These are phyloP conservation scores for Synanthedon andrenaeformis DNA, from an alignment of 2,888 invertebrate species.

Conservation along the genomic window DNA sequence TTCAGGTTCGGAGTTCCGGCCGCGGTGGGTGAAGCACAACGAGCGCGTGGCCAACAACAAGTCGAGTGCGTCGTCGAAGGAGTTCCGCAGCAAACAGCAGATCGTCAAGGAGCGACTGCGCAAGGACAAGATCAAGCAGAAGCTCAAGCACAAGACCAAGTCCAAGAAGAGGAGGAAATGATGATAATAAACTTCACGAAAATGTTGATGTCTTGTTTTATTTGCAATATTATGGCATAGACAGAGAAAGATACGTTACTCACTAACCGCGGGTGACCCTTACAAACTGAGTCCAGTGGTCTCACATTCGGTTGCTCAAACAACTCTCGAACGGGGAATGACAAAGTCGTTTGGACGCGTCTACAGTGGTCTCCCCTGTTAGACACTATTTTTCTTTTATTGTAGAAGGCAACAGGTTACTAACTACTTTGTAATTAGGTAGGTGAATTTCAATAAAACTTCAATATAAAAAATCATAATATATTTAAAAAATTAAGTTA, in stretches of 20 bases:
- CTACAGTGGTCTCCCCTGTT: too few relatives aligned
- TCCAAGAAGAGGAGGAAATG: conserved; percentile 39
- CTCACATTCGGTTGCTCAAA: too few relatives aligned
- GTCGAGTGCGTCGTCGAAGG: conserved; percentile 60
- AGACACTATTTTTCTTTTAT: too few relatives aligned
- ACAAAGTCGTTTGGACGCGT: too few relatives aligned
- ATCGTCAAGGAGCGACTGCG: conserved; percentile 80
- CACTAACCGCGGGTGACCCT: too few relatives aligned
- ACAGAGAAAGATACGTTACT: too few relatives aligned
- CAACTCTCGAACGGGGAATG: too few relatives aligned
- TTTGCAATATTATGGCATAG: conserved; percentile 48
- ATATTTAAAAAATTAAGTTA: conserved; percentile 65
- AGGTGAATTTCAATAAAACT: neutral
- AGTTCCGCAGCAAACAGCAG: conserved; percentile 80
- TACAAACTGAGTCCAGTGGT: too few relatives aligned
- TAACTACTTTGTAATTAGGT: too few relatives aligned
- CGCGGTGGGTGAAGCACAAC: conserved; percentile 85
- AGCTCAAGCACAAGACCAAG: conserved; percentile 52
- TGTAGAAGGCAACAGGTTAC: too few relatives aligned
- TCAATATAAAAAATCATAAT: conserved; percentile 53
- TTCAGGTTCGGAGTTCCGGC: conserved; percentile 68
- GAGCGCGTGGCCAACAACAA: conserved; percentile 76
- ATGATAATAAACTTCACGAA: neutral
- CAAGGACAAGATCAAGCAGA: conserved; percentile 72
- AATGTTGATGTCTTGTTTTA: conserved; percentile 48